Conservation (phyloP, 2,888 invertebrate species). For the Tineola bisselliella region DNA sequence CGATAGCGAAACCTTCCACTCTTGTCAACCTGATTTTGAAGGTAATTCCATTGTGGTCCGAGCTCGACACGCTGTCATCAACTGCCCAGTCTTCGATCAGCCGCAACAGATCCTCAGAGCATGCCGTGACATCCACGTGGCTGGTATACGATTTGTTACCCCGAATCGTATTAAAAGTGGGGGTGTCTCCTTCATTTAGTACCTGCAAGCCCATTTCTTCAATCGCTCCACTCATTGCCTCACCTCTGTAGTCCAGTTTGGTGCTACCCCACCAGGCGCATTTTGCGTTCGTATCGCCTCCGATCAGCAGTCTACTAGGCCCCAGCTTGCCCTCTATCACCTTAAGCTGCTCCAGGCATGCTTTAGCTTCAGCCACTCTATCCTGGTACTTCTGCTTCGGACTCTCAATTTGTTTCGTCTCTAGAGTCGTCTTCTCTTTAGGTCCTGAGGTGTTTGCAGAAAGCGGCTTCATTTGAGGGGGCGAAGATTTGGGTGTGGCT, state of each 20-base stretch:
- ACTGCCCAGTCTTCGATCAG: constrained; percentile 18
- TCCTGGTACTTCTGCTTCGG: no score
- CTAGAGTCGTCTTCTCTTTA: no score
- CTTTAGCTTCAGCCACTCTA: no score
- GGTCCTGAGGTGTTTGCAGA: no score
- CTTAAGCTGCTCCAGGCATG: constrained; percentile 15
- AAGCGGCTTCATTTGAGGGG: no score
- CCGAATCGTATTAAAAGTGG: constrained; percentile 18
- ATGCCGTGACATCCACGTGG: constrained; percentile 17
- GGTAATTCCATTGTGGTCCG: constrained; percentile 21
- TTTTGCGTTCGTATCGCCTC: background rate
- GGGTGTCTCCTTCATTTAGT: constrained; percentile 16
- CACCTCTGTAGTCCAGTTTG: constrained; percentile 11
- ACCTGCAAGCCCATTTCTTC: constrained; percentile 15
- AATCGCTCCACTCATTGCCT: background rate
- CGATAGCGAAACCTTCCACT: background rate
- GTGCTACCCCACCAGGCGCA: constrained; percentile 15
- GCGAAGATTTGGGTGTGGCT: no score
- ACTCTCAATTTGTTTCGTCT: no score
- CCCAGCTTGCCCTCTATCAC: background rate
- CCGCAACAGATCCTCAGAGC: constrained; percentile 10
- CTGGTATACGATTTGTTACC: constrained; percentile 9
- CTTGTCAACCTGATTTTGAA: constrained; percentile 15
- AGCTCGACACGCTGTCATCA: constrained; percentile 16
- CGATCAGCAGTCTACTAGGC: background rate